Evolutionary conservation across 2,888 invertebrate genomes (phyloP).

Genomic region (Acleris laterana): DNA sequence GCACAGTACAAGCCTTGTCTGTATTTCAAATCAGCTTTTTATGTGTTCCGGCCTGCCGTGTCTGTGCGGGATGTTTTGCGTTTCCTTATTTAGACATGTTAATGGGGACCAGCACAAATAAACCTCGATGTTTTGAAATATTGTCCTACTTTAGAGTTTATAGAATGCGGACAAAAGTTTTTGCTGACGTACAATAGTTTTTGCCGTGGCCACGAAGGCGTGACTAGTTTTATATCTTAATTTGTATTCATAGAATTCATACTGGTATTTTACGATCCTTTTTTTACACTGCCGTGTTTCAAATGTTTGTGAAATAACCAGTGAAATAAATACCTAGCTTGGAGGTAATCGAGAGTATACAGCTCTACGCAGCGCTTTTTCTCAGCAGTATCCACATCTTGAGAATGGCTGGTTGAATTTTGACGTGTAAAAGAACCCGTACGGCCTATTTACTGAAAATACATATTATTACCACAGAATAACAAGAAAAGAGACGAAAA

Average conservation of each 20-base stretch:
- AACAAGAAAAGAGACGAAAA: too few relatives aligned
- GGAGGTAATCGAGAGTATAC: too few relatives aligned
- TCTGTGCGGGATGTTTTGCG: conserved; percentile 40
- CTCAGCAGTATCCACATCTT: too few relatives aligned
- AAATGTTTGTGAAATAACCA: too few relatives aligned
- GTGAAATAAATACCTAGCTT: too few relatives aligned
- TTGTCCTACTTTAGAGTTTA: conserved; percentile 22
- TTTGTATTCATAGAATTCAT: background rate
- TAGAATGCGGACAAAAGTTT: conserved; percentile 7
- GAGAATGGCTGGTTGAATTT: too few relatives aligned
- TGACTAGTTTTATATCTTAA: background rate
- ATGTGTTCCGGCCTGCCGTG: conserved; percentile 19
- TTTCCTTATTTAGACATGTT: conserved; percentile 46
- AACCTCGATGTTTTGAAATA: conserved; percentile 39
- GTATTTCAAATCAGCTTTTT: conserved; percentile 21
- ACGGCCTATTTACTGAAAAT: too few relatives aligned
- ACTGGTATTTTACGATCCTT: background rate
- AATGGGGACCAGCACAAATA: conserved; percentile 40
- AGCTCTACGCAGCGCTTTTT: too few relatives aligned
- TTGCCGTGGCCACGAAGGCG: conserved; percentile 1
- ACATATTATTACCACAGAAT: too few relatives aligned
- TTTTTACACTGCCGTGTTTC: background rate
- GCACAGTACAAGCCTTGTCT: conserved; percentile 9
- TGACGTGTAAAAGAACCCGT: too few relatives aligned
- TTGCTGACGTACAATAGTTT: conserved; percentile 6